A percentile compares a stretch with the other conserved stretches of the same genome.
Conservation (phyloP, 2,888 invertebrate genomes). For the Sesia apiformis region DNA sequence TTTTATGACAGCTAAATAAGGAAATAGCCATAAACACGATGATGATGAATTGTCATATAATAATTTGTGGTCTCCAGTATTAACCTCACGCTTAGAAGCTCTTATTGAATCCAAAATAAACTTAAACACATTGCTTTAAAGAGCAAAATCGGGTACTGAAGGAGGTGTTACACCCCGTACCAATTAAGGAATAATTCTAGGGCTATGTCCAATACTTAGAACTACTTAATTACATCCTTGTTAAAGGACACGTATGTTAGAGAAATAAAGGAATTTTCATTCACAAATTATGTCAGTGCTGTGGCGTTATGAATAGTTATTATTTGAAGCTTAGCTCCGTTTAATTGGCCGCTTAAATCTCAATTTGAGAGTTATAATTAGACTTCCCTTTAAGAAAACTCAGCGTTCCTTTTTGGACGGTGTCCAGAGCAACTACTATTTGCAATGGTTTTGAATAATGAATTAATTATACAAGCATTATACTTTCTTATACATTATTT, state of each 20-base stretch:
- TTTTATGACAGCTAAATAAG: too few species aligned
- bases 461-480: too few species aligned
- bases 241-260: neutral
- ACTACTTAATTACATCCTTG: neutral
- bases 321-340: neutral
- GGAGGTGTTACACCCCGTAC: too few species aligned
- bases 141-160: too few species aligned
- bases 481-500: too few species aligned
- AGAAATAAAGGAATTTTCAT: conserved; percentile 5
- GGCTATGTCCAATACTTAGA: neutral
- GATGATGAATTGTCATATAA: too few species aligned
- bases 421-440: conserved; percentile 27
- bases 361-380: conserved; percentile 43
- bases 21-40: too few species aligned
- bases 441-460: neutral
- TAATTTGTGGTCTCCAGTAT: too few species aligned
- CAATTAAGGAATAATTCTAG: neutral
- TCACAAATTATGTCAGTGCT: conserved; percentile 19
- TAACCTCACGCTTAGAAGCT: too few species aligned
- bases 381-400: conserved; percentile 31
- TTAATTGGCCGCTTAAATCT: conserved; percentile 18
- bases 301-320: neutral
- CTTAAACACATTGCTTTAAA: too few species aligned
- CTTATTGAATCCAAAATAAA: too few species aligned
- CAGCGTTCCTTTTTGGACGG: conserved; percentile 29